Percentiles rank a stretch among this genome's conserved stretches.
These are phyloP conservation scores for Falcaria lacertinaria DNA, from an alignment of 2,888 invertebrate species.

Conservation along the genomic window DNA sequence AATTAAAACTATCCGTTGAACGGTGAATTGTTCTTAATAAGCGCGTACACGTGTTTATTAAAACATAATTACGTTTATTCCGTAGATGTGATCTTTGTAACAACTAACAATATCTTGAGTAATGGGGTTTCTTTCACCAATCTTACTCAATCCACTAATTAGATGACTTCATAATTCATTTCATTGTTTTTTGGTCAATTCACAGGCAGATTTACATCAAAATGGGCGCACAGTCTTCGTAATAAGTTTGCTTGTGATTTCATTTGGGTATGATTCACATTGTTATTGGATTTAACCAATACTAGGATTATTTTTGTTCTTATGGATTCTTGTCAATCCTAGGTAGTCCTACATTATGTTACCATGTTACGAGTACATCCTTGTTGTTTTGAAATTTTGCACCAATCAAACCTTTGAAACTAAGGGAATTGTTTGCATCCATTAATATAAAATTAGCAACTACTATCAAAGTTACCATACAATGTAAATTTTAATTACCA, in stretches of 20 bases:
- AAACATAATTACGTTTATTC: not conserved
- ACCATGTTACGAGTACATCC: too few species aligned
- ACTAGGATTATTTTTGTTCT: too few species aligned
- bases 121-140: not conserved
- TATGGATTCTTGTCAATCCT: too few species aligned
- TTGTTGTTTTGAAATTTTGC: too few species aligned
- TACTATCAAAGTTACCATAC: too few species aligned
- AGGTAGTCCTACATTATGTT: too few species aligned
- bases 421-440: too few species aligned
- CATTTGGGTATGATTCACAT: not conserved
- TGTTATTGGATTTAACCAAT: too few species aligned
- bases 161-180: not conserved
- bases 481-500: too few species aligned
- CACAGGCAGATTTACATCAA: not conserved
- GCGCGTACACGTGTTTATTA: not conserved
- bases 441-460: too few species aligned
- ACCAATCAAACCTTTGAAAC: too few species aligned
- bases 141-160: not conserved
- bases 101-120: not conserved
- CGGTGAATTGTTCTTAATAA: not conserved
- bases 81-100: not conserved
- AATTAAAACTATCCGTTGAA: not conserved
- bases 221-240: constrained; percentile 6
- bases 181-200: constrained; percentile 9
- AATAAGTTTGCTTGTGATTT: constrained; percentile 4